phyloP scores from a whole-genome alignment of 2,113 vertebrate species.

The Embiotoca jacksoni region DNA sequence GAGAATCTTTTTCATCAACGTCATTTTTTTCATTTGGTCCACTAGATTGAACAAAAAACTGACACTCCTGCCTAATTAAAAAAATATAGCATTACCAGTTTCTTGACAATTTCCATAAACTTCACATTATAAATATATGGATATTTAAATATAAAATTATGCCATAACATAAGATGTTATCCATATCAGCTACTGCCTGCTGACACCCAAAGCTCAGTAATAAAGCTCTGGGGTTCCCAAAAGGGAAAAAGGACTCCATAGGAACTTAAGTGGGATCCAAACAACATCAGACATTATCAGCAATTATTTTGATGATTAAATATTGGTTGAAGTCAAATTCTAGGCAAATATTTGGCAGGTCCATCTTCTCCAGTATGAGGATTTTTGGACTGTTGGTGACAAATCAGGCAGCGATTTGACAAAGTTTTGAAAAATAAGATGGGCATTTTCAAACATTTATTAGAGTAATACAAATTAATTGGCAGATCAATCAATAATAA shows the following conservation, averaged over 20 bases:
- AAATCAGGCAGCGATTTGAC: no score
- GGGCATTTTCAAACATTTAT: no score
- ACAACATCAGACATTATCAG: neutral
- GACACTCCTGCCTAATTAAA: no score
- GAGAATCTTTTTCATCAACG: no score
- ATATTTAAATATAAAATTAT: neutral
- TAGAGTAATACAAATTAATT: neutral
- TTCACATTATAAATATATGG: neutral
- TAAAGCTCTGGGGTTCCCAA: neutral
- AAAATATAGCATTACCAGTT: no score
- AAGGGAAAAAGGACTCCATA: neutral
- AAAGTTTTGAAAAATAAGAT: no score
- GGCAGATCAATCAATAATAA: neutral
- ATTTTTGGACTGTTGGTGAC: neutral
- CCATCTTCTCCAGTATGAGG: neutral
- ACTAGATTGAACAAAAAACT: no score
- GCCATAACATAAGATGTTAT: neutral
- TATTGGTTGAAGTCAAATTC: neutral
- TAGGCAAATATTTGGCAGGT: neutral
- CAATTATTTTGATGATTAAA: accelerated
- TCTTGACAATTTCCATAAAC: neutral
- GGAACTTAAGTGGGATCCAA: no score
- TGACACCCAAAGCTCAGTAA: neutral
- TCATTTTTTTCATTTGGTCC: no score
- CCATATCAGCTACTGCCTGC: no score